These are phyloP conservation scores for Megaustenia siamemsis DNA, from an alignment of 2,888 invertebrate genomes.

Conservation along the genomic window DNA sequence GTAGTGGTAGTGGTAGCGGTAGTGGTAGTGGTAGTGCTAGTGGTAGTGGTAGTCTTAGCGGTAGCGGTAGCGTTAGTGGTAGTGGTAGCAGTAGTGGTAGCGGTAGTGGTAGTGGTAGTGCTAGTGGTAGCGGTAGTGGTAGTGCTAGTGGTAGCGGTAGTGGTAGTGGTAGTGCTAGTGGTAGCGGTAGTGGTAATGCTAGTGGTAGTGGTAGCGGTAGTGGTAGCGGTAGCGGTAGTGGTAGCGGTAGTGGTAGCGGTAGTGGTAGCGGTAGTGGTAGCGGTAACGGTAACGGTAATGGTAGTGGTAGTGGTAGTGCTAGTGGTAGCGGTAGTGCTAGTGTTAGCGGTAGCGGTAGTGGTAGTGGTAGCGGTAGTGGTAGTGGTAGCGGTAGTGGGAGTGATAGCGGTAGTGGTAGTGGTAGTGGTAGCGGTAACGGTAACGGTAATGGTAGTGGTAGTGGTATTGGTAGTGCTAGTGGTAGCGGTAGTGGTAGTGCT, in stretches of 20 bases:
- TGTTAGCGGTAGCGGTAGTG: too few species aligned
- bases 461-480: too few species aligned
- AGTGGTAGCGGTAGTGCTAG: too few species aligned
- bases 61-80: background rate
- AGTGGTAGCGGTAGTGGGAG: too few species aligned
- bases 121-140: background rate
- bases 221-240: background rate
- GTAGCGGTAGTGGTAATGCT: conserved; percentile 5
- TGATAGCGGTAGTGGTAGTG: too few species aligned
- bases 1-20: conserved; percentile 9
- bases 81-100: background rate
- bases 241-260: background rate
- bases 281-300: background rate
- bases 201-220: background rate
- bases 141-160: conserved; percentile 12
- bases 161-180: conserved; percentile 3
- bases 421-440: too few species aligned
- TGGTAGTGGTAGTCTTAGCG: background rate
- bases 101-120: background rate
- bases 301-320: too few species aligned
- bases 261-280: background rate
- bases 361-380: too few species aligned
- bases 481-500: too few species aligned
- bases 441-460: too few species aligned
- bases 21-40: background rate